Conservation (phyloP, 2,888 invertebrate species). For the Oscheius sp. region DNA sequence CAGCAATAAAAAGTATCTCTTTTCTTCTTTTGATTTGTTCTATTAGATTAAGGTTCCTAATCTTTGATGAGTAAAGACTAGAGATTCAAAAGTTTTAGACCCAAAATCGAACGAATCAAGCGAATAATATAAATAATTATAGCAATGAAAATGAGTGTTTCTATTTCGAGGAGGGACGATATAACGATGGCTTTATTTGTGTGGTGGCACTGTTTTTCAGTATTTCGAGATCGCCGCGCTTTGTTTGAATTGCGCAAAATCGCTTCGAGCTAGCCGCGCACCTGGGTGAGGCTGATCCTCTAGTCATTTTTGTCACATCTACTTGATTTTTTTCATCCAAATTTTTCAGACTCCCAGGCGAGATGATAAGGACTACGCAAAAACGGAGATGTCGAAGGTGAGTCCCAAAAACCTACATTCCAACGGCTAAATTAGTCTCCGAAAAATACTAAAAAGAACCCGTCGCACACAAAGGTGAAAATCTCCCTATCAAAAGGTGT, state of each 20-base stretch:
- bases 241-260: constrained; percentile 29
- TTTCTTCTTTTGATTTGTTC: no score
- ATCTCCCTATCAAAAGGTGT: no score
- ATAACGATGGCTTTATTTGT: not conserved
- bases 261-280: constrained; percentile 1
- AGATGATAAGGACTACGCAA: constrained; percentile 5
- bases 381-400: constrained; percentile 16
- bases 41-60: no score
- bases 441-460: not conserved
- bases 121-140: no score
- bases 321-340: not conserved
- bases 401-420: not conserved
- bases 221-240: constrained; percentile 20
- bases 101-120: no score
- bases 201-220: constrained; percentile 10
- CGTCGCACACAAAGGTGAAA: not conserved
- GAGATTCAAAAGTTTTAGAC: no score
- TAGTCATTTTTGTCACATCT: not conserved
- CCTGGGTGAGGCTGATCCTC: not conserved
- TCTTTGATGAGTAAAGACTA: no score
- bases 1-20: no score
- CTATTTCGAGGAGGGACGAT: no score
- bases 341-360: constrained; percentile 3
- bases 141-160: no score
- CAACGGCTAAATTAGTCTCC: not conserved